A percentile compares a stretch with the other conserved stretches of the same genome.
Conservation (phyloP, 2,888 invertebrate genomes). For the Cataglyphis rosenhaueri region DNA sequence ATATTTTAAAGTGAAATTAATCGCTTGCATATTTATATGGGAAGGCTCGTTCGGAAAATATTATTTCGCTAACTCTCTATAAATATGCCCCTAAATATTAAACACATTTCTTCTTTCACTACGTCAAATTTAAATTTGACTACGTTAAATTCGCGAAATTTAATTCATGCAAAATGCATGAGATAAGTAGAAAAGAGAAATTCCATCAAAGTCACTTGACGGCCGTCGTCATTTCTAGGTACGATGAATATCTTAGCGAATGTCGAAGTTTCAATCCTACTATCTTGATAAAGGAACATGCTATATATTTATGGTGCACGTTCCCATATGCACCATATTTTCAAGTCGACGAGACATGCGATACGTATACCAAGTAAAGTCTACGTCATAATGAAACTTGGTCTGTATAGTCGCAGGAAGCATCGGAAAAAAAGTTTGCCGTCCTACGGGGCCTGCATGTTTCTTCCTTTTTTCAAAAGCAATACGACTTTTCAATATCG, state of each 20-base stretch:
- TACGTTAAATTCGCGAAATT: background rate
- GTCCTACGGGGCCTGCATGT: background rate
- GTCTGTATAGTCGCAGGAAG: background rate
- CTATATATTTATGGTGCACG: conserved; percentile 27
- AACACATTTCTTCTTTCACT: background rate
- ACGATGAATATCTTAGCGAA: background rate
- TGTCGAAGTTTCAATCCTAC: conserved; percentile 13
- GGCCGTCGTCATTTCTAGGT: conserved; percentile 12
- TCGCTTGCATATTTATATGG: conserved; percentile 20
- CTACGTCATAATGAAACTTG: conserved; percentile 26
- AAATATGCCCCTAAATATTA: conserved; percentile 13
- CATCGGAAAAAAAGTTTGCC: conserved; percentile 4
- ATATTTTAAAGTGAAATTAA: conserved; percentile 44
- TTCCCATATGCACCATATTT: conserved; percentile 30
- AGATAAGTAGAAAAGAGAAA: conserved; percentile 19
- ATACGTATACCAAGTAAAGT: conserved; percentile 11
- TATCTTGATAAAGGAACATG: conserved; percentile 12
- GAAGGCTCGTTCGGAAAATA: background rate
- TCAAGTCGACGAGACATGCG: conserved; percentile 9
- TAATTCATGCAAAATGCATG: conserved; percentile 3
- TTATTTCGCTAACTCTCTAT: conserved; percentile 12
- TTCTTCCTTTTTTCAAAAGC: background rate
- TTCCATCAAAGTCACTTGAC: background rate
- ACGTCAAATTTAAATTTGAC: no score
- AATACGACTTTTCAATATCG: conserved; percentile 18